phyloP scores from a whole-genome alignment of 2,888 invertebrate species.

The Endotricha flammealis region DNA sequence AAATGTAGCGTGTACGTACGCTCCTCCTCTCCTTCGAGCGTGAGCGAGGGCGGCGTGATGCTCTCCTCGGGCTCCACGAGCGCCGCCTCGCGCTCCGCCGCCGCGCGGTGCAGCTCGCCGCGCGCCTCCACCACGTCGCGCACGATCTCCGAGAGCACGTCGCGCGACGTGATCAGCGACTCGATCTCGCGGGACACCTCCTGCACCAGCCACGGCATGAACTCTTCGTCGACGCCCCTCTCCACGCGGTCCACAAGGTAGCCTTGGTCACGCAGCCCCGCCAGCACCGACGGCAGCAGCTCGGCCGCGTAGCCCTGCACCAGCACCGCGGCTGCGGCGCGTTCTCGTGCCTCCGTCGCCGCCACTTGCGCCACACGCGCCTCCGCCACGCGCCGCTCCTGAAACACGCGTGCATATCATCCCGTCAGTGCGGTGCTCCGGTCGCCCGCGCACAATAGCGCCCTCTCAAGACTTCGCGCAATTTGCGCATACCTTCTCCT shows the following conservation, averaged over 20 bases:
- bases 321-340: slow-evolving; percentile 88
- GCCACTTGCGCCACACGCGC: slow-evolving; percentile 80
- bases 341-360: slow-evolving; percentile 87
- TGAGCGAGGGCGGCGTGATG: slow-evolving; percentile 37
- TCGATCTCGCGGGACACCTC: slow-evolving; percentile 90
- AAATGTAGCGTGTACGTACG: slow-evolving; percentile 21
- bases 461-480: background rate
- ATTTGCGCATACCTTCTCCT: slow-evolving; percentile 80
- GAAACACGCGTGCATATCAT: slow-evolving; percentile 5
- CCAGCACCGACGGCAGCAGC: slow-evolving; percentile 89
- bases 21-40: slow-evolving; percentile 34
- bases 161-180: slow-evolving; percentile 87
- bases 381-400: slow-evolving; percentile 85
- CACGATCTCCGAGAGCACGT: slow-evolving; percentile 88
- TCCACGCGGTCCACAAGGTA: slow-evolving; percentile 80
- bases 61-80: slow-evolving; percentile 32
- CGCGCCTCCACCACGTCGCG: slow-evolving; percentile 87
- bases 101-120: slow-evolving; percentile 78
- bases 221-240: slow-evolving; percentile 86
- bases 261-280: slow-evolving; percentile 87
- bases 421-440: background rate
- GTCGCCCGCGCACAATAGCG: background rate
- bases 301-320: slow-evolving; percentile 92
- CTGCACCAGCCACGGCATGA: slow-evolving; percentile 92
- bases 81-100: slow-evolving; percentile 43